These are phyloP conservation scores for Tretioscincus oriximinensis DNA, from an alignment of 2,113 vertebrate species.

Conservation along the genomic window DNA sequence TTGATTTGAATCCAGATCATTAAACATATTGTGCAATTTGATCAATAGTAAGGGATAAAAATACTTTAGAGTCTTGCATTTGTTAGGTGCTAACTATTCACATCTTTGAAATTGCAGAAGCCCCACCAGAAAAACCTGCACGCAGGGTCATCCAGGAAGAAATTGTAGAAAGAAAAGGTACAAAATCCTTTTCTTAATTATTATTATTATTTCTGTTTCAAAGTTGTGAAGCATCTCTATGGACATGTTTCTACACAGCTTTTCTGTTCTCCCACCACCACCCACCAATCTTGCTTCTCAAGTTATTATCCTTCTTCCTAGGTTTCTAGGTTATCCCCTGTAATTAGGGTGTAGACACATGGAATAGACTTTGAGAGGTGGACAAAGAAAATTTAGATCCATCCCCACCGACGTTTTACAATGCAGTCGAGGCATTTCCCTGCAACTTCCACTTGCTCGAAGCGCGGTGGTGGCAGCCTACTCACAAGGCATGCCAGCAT, in stretches of 20 bases:
- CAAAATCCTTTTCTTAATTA: conserved; percentile 31
- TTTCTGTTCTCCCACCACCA: not conserved
- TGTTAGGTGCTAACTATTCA: conserved; percentile 61
- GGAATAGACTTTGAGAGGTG: no score
- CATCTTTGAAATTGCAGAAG: conserved; percentile 75
- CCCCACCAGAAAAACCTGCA: conserved; percentile 73
- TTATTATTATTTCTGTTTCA: not conserved
- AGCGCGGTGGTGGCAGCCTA: no score
- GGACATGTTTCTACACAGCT: conserved; percentile 8
- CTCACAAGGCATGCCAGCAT: no score
- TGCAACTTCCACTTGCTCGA: no score
- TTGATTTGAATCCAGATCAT: not conserved
- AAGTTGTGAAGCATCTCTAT: conserved; percentile 16
- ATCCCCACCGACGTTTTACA: no score
- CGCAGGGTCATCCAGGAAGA: conserved; percentile 74
- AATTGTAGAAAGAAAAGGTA: conserved; percentile 78
- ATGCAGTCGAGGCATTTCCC: no score
- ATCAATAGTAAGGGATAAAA: conserved; percentile 21
- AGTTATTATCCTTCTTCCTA: not conserved
- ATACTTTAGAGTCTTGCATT: conserved; percentile 14
- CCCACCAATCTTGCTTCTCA: conserved; percentile 32
- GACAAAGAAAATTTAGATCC: no score
- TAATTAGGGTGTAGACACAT: no score
- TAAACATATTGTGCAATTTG: conserved; percentile 32
- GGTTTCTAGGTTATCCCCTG: no score